phyloP scores from a whole-genome alignment of 2,113 vertebrate genomes.

The Ranitomeya imitator region DNA sequence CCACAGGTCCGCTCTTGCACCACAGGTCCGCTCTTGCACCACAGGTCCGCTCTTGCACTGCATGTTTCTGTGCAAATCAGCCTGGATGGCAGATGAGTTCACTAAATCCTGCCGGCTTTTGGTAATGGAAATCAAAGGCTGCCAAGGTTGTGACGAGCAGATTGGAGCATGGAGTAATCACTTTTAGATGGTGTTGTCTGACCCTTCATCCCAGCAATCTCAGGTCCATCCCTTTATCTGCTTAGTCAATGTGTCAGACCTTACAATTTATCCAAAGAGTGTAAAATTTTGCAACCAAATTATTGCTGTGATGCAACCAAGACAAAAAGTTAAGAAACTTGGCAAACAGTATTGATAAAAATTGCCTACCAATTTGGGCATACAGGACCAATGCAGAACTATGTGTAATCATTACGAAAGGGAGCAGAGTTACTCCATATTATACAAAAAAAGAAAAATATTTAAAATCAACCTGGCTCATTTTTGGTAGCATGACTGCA shows the following conservation, averaged over 20 bases:
- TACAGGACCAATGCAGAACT: background rate
- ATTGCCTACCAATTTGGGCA: background rate
- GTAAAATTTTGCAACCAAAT: background rate
- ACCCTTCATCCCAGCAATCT: background rate
- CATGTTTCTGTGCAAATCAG: conserved; percentile 29
- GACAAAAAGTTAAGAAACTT: background rate
- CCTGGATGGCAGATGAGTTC: conserved; percentile 35
- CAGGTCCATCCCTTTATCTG: background rate
- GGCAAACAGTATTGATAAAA: background rate
- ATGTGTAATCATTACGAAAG: background rate
- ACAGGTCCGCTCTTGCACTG: conserved; percentile 38
- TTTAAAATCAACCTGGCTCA: too few species aligned
- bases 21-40: too few species aligned
- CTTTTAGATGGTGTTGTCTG: conserved; percentile 20
- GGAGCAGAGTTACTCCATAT: too few species aligned
- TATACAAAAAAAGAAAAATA: too few species aligned
- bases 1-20: too few species aligned
- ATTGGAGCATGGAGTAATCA: conserved; percentile 27
- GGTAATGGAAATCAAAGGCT: conserved; percentile 44
- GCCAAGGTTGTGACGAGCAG: background rate
- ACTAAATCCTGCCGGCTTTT: conserved; percentile 44
- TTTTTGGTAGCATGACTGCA: too few species aligned
- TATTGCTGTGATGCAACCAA: background rate
- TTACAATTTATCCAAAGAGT: background rate
- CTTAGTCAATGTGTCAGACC: background rate